Conservation (phyloP, 2,113 vertebrate genomes). For the Bubalus kerabau region DNA sequence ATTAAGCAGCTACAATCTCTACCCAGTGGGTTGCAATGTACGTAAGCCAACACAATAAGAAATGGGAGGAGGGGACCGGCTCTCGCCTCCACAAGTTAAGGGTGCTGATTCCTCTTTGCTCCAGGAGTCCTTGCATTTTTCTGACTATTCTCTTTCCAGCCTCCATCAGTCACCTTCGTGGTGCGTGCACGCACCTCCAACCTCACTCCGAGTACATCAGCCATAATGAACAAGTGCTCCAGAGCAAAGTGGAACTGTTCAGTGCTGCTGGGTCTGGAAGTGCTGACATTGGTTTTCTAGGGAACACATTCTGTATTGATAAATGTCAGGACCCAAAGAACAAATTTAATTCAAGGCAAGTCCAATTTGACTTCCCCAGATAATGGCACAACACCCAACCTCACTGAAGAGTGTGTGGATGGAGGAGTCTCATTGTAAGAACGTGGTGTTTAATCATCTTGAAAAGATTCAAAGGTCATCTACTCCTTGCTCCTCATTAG, state of each 20-base stretch:
- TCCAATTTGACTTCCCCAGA: neutral
- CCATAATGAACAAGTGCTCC: neutral
- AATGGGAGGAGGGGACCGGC: neutral
- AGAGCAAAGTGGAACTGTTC: neutral
- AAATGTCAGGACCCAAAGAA: conserved; percentile 16
- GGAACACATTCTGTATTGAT: neutral
- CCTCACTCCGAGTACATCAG: neutral
- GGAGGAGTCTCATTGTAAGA: neutral
- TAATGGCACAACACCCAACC: neutral
- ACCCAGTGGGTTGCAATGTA: neutral
- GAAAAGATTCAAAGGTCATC: neutral
- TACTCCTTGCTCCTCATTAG: neutral
- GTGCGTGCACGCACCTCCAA: accelerated
- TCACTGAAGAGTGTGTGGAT: neutral
- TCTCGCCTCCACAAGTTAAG: neutral
- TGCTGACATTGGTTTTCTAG: neutral
- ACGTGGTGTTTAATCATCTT: neutral
- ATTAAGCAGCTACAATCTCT: conserved; percentile 16
- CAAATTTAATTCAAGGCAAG: conserved; percentile 22
- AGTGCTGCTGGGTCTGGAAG: neutral
- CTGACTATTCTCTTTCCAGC: neutral
- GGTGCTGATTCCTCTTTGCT: neutral
- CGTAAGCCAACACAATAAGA: neutral
- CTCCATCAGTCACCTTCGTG: neutral
- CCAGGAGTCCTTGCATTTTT: neutral